Evolutionary conservation across 2,888 invertebrate genomes (phyloP).

Genomic region (Bombylius discolor): DNA sequence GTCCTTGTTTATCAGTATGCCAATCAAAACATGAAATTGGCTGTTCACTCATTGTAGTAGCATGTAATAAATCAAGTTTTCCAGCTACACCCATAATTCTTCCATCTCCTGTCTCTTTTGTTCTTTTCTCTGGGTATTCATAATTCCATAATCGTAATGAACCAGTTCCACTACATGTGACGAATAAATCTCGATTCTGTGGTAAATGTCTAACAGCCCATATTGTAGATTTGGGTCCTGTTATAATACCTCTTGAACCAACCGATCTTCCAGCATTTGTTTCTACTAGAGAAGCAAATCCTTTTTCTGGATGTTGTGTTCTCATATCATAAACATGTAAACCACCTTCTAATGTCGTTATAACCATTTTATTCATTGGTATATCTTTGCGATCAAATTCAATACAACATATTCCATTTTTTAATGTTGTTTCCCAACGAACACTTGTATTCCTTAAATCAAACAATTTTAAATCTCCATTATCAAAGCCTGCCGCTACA

Average conservation of each 20-base stretch:
- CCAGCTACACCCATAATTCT: slow-evolving; percentile 64
- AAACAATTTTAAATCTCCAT: slow-evolving; percentile 90
- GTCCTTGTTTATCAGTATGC: slow-evolving; percentile 79
- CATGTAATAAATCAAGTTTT: slow-evolving; percentile 60
- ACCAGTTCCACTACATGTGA: slow-evolving; percentile 82
- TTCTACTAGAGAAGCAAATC: slow-evolving; percentile 55
- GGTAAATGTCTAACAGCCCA: slow-evolving; percentile 84
- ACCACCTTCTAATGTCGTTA: slow-evolving; percentile 82
- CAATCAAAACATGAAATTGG: slow-evolving; percentile 84
- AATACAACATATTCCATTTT: slow-evolving; percentile 77
- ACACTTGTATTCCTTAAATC: slow-evolving; percentile 73
- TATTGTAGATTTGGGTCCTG: slow-evolving; percentile 67
- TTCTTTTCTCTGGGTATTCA: slow-evolving; percentile 70
- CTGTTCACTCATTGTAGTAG: slow-evolving; percentile 68
- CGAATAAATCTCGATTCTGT: slow-evolving; percentile 85
- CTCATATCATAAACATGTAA: slow-evolving; percentile 80
- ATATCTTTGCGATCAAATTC: slow-evolving; percentile 92
- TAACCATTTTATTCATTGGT: slow-evolving; percentile 87
- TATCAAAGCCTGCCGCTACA: slow-evolving; percentile 87
- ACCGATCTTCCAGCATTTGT: slow-evolving; percentile 34
- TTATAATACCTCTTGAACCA: slow-evolving; percentile 34
- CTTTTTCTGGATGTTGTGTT: slow-evolving; percentile 75
- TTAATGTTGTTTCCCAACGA: slow-evolving; percentile 82
- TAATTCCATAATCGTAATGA: slow-evolving; percentile 93
- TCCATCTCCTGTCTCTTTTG: slow-evolving; percentile 56